A percentile compares a stretch with the other conserved stretches of the same genome.
phyloP scores from a whole-genome alignment of 2,113 vertebrate species.

The Cynopterus brachyotis region DNA sequence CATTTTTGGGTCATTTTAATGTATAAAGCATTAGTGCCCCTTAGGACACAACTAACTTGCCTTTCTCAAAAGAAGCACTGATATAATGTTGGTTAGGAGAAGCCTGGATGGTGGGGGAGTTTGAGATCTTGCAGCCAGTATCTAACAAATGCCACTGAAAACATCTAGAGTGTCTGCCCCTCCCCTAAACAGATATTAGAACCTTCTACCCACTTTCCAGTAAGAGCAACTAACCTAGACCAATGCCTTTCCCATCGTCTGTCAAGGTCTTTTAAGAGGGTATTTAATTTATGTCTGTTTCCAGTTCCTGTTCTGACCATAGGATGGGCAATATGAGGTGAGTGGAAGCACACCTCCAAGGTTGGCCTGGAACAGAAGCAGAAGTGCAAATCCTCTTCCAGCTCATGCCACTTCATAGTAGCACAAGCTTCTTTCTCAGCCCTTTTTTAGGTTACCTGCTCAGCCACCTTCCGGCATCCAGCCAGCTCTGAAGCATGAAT shows the following conservation, averaged over 20 bases:
- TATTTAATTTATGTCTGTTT: neutral
- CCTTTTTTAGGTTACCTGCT: neutral
- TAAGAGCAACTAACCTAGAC: neutral
- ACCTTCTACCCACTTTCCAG: neutral
- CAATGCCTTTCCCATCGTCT: neutral
- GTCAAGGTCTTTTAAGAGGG: neutral
- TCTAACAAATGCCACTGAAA: neutral
- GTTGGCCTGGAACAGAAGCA: neutral
- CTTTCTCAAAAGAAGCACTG: constrained; percentile 24
- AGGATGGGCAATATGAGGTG: neutral
- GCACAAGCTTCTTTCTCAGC: neutral
- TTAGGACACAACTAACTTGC: neutral
- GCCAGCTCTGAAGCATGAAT: neutral
- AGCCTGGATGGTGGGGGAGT: neutral
- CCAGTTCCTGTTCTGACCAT: neutral
- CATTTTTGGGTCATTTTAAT: neutral
- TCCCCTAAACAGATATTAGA: neutral
- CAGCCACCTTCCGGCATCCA: neutral
- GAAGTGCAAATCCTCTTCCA: neutral
- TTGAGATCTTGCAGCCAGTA: neutral
- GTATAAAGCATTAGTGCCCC: neutral
- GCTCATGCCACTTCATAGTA: neutral
- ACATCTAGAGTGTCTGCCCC: neutral
- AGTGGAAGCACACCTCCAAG: neutral
- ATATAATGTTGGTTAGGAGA: neutral